A percentile compares a stretch with the other conserved stretches of the same genome.
phyloP scores from a whole-genome alignment of 2,797 vertebrate species.

The Neosalanx taihuensis region DNA sequence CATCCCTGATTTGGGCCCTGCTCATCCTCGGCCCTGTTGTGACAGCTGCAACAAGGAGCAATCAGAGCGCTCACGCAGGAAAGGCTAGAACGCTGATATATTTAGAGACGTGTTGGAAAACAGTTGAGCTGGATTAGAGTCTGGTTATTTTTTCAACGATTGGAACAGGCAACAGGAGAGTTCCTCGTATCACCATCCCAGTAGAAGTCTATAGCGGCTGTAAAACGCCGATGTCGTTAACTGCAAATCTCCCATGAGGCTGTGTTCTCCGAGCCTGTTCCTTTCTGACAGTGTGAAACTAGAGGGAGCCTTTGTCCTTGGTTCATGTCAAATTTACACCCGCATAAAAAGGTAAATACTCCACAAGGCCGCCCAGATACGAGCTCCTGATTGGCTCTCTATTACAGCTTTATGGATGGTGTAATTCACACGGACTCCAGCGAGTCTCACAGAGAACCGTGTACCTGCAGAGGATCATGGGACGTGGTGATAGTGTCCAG shows the following conservation, averaged over 20 bases:
- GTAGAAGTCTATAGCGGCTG: neutral
- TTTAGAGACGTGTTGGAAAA: neutral
- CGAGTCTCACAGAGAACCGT: conserved; percentile 44
- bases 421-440: conserved; percentile 66
- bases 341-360: conserved; percentile 76
- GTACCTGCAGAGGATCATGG: conserved; percentile 47
- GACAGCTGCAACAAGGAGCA: conserved; percentile 43
- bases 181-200: neutral
- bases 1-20: conserved; percentile 26
- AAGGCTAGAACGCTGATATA: conserved; percentile 3
- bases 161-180: neutral
- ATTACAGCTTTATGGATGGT: conserved; percentile 73
- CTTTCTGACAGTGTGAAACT: conserved; percentile 21
- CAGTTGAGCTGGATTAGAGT: neutral
- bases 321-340: conserved; percentile 68
- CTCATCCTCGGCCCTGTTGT: conserved; percentile 24
- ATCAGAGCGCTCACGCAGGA: conserved; percentile 19
- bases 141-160: neutral
- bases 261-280: conserved; percentile 13
- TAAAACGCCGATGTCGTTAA: neutral
- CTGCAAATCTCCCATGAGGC: neutral
- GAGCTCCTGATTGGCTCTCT: conserved; percentile 72
- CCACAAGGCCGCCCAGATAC: conserved; percentile 68
- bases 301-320: conserved; percentile 60
- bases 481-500: conserved; percentile 34